A percentile compares a stretch with the other conserved stretches of the same genome.
Conservation (phyloP, 2,888 invertebrate genomes). For the Phortica okadai region DNA sequence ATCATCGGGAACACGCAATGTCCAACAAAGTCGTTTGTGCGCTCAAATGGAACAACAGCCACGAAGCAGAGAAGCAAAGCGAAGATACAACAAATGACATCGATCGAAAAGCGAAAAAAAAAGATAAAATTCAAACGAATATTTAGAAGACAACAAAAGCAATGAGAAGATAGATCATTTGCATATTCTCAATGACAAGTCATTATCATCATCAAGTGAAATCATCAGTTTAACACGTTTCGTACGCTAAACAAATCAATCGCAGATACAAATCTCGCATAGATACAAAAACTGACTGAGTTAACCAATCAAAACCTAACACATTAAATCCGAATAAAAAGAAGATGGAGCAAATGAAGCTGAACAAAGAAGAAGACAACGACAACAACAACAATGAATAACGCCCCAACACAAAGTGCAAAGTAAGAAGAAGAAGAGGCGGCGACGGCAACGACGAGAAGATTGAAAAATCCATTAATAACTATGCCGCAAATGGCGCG, state of each 20-base stretch:
- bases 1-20: conserved; percentile 42
- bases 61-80: background rate
- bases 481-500: conserved; percentile 13
- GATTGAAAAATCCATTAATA: background rate
- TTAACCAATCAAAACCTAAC: conserved; percentile 2
- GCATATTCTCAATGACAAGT: too few species aligned
- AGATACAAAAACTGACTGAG: background rate
- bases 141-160: too few species aligned
- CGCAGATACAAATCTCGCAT: too few species aligned
- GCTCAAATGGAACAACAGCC: conserved; percentile 9
- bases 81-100: too few species aligned
- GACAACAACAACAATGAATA: background rate
- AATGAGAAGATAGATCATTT: too few species aligned
- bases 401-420: background rate
- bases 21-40: background rate
- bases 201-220: too few species aligned
- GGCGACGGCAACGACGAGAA: background rate
- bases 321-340: background rate
- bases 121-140: too few species aligned
- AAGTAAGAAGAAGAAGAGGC: background rate
- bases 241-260: too few species aligned
- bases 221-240: too few species aligned
- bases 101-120: too few species aligned
- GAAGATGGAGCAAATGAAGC: conserved; percentile 1
- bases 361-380: background rate